Conservation (phyloP, 1,140 invertebrate genomes). For the Ceratina japonica region DNA sequence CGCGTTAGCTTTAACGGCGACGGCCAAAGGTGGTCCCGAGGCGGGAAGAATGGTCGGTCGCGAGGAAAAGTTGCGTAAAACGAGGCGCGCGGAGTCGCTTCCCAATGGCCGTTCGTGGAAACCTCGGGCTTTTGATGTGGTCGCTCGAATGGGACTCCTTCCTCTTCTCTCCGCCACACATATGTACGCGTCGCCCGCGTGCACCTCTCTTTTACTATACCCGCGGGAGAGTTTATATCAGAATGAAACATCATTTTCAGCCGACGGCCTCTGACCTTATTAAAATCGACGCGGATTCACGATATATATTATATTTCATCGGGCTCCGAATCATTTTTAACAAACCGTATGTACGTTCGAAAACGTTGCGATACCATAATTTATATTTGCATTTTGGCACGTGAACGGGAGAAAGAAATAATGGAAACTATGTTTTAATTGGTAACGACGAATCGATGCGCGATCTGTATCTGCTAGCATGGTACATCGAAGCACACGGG, state of each 20-base stretch:
- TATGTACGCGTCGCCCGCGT: conserved; percentile 36
- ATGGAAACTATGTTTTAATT: neutral
- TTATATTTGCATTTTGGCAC: too few relatives aligned
- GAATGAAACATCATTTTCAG: neutral
- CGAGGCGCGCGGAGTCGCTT: conserved; percentile 45
- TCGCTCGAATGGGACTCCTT: conserved; percentile 50
- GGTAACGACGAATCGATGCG: neutral
- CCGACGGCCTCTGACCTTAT: neutral
- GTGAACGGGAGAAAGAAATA: neutral
- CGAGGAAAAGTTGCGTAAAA: conserved; percentile 59
- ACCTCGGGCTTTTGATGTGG: conserved; percentile 58
- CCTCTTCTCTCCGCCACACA: neutral
- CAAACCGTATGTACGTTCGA: too few relatives aligned
- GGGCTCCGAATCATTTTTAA: too few relatives aligned
- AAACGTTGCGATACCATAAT: too few relatives aligned
- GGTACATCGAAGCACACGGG: neutral
- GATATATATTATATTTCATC: too few relatives aligned
- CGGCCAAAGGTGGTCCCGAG: conserved; percentile 29
- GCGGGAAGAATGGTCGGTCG: conserved; percentile 35
- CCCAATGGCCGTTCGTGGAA: conserved; percentile 28
- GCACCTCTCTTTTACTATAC: conserved; percentile 20
- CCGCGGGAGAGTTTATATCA: conserved; percentile 38
- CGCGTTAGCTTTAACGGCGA: conserved; percentile 41
- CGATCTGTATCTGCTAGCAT: neutral
- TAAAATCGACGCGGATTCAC: too few relatives aligned